phyloP scores from a whole-genome alignment of 2,888 invertebrate genomes.

The Cepaea hortensis region DNA sequence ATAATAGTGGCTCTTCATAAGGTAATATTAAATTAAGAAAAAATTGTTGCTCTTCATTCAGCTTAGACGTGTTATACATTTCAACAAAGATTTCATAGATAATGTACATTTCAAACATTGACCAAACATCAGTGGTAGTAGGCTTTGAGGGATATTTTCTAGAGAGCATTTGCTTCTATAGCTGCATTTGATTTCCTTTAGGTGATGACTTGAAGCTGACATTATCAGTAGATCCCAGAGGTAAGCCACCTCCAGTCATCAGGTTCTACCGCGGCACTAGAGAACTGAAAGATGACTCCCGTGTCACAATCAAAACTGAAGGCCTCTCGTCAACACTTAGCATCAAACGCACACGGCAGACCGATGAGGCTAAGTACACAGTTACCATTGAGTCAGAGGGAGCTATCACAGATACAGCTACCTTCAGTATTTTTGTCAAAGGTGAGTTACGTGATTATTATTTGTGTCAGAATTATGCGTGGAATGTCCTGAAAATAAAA shows the following conservation, averaged over 20 bases:
- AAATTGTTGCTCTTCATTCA: too few relatives aligned
- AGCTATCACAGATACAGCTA: conserved; percentile 88
- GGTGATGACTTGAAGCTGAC: conserved; percentile 64
- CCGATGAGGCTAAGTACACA: conserved; percentile 97
- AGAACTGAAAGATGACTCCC: conserved; percentile 95
- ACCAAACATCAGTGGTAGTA: too few relatives aligned
- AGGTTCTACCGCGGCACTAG: conserved; percentile 92
- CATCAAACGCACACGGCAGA: conserved; percentile 95
- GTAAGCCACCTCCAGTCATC: conserved; percentile 94
- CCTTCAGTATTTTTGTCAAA: conserved; percentile 96
- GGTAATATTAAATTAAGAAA: too few relatives aligned
- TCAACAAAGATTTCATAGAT: too few relatives aligned
- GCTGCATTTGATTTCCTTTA: conserved; percentile 38
- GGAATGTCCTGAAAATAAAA: too few relatives aligned
- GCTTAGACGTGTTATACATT: too few relatives aligned
- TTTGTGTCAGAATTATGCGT: not conserved
- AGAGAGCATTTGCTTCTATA: not conserved
- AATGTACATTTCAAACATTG: too few relatives aligned
- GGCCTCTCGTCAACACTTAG: conserved; percentile 85
- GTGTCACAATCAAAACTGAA: conserved; percentile 78
- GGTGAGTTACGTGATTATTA: conserved; percentile 80
- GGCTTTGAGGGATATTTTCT: too few relatives aligned
- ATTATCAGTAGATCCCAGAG: conserved; percentile 87
- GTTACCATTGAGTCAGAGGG: conserved; percentile 96
- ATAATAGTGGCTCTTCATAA: too few relatives aligned